Base-by-base conservation (phyloP, 2,888 invertebrate genomes). In the Andrena minutula region DNA sequence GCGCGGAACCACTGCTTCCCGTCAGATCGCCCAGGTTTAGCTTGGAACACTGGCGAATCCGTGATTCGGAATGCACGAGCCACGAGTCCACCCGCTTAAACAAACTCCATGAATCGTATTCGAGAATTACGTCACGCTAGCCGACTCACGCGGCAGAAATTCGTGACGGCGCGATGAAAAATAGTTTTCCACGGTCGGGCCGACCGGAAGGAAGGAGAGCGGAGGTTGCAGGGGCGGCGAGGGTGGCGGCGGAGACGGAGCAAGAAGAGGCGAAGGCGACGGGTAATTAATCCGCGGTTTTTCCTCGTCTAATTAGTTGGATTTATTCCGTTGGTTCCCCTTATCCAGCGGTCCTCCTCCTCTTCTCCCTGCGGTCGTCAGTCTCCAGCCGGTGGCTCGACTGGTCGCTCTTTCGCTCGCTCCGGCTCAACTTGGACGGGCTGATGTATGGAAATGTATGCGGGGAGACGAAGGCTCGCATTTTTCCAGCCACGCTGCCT, bases 361-460 rank as follows among this genome's bases (percentile, higher is more conserved):
- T 76, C 58, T 66, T 65, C 75, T 79, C 82, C n/a, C 51, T 30
- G 69, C 68, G 86, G 78, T 77, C 88, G 86, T 86, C 83, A 86
- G 84, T 77, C 82, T 82, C 85, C 81, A 84, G 84, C 81, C 75
- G 80, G 65, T 78, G 72, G 78, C 82, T 61, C 78, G 72, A 32
- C 73, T 74, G 78, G 66, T 78, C 68, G 79, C 41, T 76, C 75
- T 84, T 72, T 76, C 79, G 69, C 71, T 83, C 63, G 74, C 73
- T 75, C 74, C 82, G 58, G 75, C 84, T 79, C 90, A 88, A 91
- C 89, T 89, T 87, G 82, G 86, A 86, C 89, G 84, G 81, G 89
- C 91, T 94, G 93, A 94, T 94, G 91, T 94, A 94, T 94, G 93
- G 93, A 94, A 94, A 94, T 94, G 89, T 94, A 94, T 94, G 93